Evolutionary conservation across 2,113 vertebrate species (phyloP).

Genomic region (Candoia aspera): DNA sequence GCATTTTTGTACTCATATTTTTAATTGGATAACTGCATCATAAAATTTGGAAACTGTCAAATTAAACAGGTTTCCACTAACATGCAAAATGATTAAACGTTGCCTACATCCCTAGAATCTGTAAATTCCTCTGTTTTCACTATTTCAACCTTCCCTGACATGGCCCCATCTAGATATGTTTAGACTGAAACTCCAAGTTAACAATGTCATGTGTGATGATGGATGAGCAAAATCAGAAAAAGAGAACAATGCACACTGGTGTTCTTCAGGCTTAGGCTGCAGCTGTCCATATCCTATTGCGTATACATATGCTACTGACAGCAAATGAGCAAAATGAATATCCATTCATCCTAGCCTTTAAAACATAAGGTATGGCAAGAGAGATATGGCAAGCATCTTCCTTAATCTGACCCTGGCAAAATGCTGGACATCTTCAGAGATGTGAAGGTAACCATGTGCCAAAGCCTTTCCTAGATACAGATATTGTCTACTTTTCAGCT

Average conservation of each 20-base stretch:
- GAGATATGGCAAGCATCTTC: background rate
- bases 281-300: background rate
- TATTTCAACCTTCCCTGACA: background rate
- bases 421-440: background rate
- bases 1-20: background rate
- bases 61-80: background rate
- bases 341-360: background rate
- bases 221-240: background rate
- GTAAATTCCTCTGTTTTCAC: background rate
- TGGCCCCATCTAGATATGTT: background rate
- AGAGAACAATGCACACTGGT: background rate
- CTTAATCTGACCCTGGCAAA: background rate
- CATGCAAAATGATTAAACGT: background rate
- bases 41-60: background rate
- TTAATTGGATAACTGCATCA: background rate
- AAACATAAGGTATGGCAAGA: constrained; percentile 8
- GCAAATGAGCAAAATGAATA: constrained; percentile 10
- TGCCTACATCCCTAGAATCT: background rate
- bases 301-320: background rate
- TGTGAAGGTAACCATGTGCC: fast-evolving
- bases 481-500: background rate
- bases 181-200: background rate
- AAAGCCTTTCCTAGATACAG: background rate
- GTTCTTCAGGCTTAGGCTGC: fast-evolving
- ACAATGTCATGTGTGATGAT: background rate